phyloP scores from a whole-genome alignment of 2,888 invertebrate species.

The Panorpa germanica region DNA sequence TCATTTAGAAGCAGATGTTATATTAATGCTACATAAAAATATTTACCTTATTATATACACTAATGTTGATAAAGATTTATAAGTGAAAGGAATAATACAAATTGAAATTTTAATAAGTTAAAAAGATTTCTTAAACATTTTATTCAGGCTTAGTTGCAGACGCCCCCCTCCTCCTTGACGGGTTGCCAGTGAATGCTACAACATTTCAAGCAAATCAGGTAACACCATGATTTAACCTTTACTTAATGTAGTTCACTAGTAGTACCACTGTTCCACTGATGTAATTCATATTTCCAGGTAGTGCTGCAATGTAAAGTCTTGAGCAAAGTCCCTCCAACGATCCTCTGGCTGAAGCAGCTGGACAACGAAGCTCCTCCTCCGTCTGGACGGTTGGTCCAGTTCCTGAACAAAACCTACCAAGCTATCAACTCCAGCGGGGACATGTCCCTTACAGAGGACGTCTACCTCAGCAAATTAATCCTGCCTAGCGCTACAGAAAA shows the following conservation, averaged over 20 bases:
- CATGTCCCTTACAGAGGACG: constrained; percentile 18
- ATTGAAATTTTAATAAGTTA: too few species aligned
- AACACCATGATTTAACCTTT: neutral
- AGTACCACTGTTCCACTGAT: too few species aligned
- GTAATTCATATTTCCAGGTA: constrained; percentile 18
- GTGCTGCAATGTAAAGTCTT: constrained; percentile 22
- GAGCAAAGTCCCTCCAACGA: constrained; percentile 20
- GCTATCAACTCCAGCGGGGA: constrained; percentile 18
- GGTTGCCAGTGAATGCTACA: constrained; percentile 19
- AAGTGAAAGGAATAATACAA: too few species aligned
- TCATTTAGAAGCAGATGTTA: too few species aligned
- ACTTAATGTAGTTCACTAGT: too few species aligned
- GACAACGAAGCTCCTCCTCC: too few species aligned
- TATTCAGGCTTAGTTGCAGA: neutral
- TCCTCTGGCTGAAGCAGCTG: constrained; percentile 21
- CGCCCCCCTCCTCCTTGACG: constrained; percentile 17
- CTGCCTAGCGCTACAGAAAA: constrained; percentile 17
- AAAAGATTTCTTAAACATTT: too few species aligned
- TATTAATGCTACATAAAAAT: too few species aligned
- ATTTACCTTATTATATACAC: too few species aligned
- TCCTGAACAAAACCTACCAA: constrained; percentile 20
- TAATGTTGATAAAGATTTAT: too few species aligned
- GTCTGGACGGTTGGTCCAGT: constrained; percentile 17
- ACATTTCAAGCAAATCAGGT: constrained; percentile 11
- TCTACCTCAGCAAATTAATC: constrained; percentile 22